Conservation (phyloP, 2,888 invertebrate genomes). For the Daptonema setosum region DNA sequence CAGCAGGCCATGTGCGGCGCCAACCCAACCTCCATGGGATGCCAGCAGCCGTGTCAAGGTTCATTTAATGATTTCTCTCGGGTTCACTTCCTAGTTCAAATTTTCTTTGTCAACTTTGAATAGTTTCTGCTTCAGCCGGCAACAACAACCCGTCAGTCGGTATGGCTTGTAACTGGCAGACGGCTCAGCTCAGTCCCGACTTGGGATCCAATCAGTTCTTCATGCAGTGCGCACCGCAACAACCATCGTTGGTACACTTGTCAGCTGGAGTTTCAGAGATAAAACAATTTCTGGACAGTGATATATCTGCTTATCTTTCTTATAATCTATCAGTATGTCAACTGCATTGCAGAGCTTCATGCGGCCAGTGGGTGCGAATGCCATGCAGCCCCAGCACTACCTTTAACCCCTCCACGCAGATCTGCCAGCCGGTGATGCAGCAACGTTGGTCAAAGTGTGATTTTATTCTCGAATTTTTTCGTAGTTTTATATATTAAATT, state of each 20-base stretch:
- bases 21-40: neutral
- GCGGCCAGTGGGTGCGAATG: constrained; percentile 22
- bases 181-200: constrained; percentile 1
- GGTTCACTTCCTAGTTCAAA: neutral
- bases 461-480: too few species aligned
- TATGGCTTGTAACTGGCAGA: constrained; percentile 6
- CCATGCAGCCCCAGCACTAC: constrained; percentile 14
- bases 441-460: neutral
- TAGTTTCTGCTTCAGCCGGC: neutral
- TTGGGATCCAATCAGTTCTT: neutral
- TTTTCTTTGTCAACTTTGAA: neutral
- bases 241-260: neutral
- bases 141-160: constrained; percentile 6
- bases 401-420: constrained; percentile 12
- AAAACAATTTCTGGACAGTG: too few species aligned
- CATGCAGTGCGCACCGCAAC: constrained; percentile 7
- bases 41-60: constrained; percentile 1
- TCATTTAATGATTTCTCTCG: neutral
- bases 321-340: too few species aligned
- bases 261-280: too few species aligned
- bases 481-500: too few species aligned
- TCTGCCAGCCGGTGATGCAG: constrained; percentile 13
- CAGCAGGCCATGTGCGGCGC: constrained; percentile 4
- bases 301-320: too few species aligned
- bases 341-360: constrained; percentile 17